These are phyloP conservation scores for Fragum sueziense DNA, from an alignment of 2,888 invertebrate species.

Conservation along the genomic window DNA sequence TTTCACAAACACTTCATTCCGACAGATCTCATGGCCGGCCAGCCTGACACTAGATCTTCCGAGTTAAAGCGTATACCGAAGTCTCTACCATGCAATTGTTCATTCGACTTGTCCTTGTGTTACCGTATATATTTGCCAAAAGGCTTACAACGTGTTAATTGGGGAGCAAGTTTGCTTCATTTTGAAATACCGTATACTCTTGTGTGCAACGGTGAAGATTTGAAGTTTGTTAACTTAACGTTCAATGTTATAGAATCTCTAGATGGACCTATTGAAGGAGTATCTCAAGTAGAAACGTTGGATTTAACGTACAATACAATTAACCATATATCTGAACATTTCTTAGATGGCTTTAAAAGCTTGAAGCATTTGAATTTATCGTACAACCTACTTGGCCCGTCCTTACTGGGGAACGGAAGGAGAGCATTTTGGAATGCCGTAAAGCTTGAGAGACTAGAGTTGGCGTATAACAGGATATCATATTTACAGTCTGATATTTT, in stretches of 20 bases:
- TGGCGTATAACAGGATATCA: slow-evolving; percentile 19
- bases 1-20: background rate
- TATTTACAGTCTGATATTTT: background rate
- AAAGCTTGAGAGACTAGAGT: slow-evolving; percentile 1
- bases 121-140: background rate
- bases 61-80: no score
- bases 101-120: background rate
- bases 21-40: no score
- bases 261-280: slow-evolving; percentile 42
- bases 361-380: slow-evolving; percentile 42
- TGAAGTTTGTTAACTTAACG: slow-evolving; percentile 39
- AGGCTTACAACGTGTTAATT: slow-evolving; percentile 3
- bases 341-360: slow-evolving; percentile 33
- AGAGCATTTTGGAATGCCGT: background rate
- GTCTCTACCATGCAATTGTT: no score
- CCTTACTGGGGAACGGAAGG: background rate
- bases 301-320: slow-evolving; percentile 54
- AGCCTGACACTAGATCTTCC: no score
- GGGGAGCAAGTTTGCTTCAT: slow-evolving; percentile 39
- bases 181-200: background rate
- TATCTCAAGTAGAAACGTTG: slow-evolving; percentile 31
- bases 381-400: slow-evolving; percentile 28
- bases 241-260: slow-evolving; percentile 46
- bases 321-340: slow-evolving; percentile 3
- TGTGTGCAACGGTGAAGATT: slow-evolving; percentile 28